Evolutionary conservation across 2,113 vertebrate genomes (phyloP).

Genomic region (Orientallactaga bullata): DNA sequence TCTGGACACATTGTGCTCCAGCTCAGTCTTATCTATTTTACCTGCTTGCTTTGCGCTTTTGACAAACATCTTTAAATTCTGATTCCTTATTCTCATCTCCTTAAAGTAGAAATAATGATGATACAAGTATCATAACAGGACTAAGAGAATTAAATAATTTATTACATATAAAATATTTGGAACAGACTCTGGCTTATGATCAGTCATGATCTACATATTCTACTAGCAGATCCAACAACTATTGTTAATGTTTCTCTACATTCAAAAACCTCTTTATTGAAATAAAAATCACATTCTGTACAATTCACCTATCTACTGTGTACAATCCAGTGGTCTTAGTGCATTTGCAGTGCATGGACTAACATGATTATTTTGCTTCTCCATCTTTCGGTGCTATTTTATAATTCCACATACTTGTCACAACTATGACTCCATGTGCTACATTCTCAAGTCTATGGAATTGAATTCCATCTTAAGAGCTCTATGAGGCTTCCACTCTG

Average conservation of each 20-base stretch:
- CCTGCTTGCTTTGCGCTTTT: not conserved
- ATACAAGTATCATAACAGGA: not conserved
- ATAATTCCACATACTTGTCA: not conserved
- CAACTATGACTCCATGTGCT: not conserved
- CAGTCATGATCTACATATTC: not conserved
- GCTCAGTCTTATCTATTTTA: not conserved
- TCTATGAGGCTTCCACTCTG: not conserved
- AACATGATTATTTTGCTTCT: not conserved
- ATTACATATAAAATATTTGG: not conserved
- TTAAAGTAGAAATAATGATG: not conserved
- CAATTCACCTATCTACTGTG: not conserved
- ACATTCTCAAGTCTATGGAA: not conserved
- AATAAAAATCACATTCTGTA: not conserved
- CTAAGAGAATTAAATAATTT: not conserved
- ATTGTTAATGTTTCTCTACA: not conserved
- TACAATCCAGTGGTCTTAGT: not conserved
- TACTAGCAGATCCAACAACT: not conserved
- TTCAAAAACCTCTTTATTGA: not conserved
- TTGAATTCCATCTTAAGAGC: not conserved
- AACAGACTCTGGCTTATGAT: not conserved
- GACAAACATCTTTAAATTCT: not conserved
- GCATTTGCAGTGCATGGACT: not conserved
- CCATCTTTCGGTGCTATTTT: not conserved
- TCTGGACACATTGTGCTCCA: not conserved
- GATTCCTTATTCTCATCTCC: not conserved